A percentile compares a stretch with the other conserved stretches of the same genome.
Conservation (phyloP, 2,797 vertebrate species). For the Pogoniulus pusillus region DNA sequence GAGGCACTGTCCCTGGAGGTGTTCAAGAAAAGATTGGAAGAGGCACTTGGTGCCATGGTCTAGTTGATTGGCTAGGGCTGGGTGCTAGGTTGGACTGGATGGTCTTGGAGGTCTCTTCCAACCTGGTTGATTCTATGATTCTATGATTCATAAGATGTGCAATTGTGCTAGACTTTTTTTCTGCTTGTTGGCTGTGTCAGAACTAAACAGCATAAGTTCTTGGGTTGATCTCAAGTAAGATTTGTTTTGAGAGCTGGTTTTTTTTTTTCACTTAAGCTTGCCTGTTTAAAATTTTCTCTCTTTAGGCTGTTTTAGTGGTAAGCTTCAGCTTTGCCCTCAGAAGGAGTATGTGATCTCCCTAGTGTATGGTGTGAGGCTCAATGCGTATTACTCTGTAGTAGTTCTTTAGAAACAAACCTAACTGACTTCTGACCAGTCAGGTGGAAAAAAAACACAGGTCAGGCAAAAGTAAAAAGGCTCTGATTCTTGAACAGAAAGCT, state of each 20-base stretch:
- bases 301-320: not conserved
- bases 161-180: not conserved
- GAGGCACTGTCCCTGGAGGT: no score
- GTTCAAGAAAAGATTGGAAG: no score
- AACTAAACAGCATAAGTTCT: not conserved
- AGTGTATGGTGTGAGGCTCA: not conserved
- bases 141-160: fast-evolving
- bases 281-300: not conserved
- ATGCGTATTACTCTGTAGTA: not conserved
- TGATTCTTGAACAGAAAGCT: not conserved
- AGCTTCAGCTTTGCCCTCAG: not conserved
- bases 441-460: not conserved
- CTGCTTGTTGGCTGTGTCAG: not conserved
- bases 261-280: not conserved
- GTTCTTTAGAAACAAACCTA: not conserved
- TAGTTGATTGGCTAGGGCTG: no score
- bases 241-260: not conserved
- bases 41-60: no score
- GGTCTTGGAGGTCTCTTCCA: no score
- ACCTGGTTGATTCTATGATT: no score
- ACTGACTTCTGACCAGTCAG: not conserved
- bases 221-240: not conserved
- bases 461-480: not conserved
- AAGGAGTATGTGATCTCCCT: not conserved
- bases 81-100: no score